Evolutionary conservation across 2,888 invertebrate genomes (phyloP).

Genomic region (Tuta absoluta): DNA sequence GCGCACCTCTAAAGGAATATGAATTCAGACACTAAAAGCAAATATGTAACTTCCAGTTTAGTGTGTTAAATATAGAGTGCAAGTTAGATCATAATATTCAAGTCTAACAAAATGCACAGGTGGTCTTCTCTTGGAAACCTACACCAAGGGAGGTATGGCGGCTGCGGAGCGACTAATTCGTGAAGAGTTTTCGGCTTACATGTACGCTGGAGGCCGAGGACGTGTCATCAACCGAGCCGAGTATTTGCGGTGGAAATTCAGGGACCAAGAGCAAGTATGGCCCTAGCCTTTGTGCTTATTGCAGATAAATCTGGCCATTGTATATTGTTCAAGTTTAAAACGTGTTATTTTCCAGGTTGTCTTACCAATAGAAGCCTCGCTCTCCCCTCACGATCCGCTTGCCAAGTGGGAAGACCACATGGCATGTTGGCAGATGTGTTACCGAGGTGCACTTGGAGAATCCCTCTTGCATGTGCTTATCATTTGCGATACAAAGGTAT

Average conservation of each 20-base stretch:
- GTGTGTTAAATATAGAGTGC: no score
- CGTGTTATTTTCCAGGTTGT: slow-evolving; percentile 79
- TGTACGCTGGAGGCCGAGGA: slow-evolving; percentile 93
- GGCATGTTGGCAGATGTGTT: slow-evolving; percentile 99
- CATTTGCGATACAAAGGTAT: slow-evolving; percentile 93
- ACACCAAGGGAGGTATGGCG: slow-evolving; percentile 89
- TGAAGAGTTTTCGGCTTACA: slow-evolving; percentile 92
- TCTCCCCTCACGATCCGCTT: slow-evolving; percentile 92
- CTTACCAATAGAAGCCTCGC: slow-evolving; percentile 92
- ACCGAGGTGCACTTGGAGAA: slow-evolving; percentile 97
- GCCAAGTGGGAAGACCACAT: slow-evolving; percentile 94
- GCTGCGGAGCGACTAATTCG: slow-evolving; percentile 92
- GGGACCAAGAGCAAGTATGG: slow-evolving; percentile 89
- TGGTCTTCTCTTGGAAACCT: slow-evolving; percentile 93
- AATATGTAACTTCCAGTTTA: no score
- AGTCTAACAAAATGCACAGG: slow-evolving; percentile 64
- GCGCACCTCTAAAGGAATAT: no score
- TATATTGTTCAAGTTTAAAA: no score
- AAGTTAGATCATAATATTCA: no score
- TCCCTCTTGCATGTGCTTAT: slow-evolving; percentile 96
- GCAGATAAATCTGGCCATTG: no score
- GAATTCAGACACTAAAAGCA: no score
- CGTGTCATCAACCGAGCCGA: slow-evolving; percentile 93
- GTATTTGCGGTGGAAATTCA: slow-evolving; percentile 93
- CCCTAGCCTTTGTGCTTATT: background rate